A percentile compares a stretch with the other conserved stretches of the same genome.
phyloP scores from a whole-genome alignment of 2,888 invertebrate genomes.

The Lucinisca nassula region DNA sequence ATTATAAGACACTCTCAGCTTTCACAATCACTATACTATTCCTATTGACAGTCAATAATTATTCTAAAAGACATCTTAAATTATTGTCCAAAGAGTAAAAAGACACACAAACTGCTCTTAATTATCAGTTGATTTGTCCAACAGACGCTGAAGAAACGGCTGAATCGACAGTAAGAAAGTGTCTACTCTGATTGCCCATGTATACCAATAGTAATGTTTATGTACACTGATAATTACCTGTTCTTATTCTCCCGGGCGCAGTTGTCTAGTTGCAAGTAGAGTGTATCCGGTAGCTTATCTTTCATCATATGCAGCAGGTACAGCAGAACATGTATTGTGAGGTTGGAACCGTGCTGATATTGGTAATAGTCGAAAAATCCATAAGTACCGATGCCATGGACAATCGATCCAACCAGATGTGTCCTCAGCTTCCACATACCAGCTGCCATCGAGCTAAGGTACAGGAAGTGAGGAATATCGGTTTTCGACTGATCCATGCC shows the following conservation, averaged over 20 bases:
- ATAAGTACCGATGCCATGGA: constrained; percentile 7
- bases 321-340: not conserved
- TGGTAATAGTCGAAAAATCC: not conserved
- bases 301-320: not conserved
- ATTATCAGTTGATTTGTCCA: no score
- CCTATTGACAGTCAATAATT: no score
- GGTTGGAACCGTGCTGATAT: not conserved
- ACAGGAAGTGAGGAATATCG: not conserved
- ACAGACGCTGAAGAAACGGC: no score
- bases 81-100: no score
- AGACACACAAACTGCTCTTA: no score
- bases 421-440: not conserved
- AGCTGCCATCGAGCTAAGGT: not conserved
- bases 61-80: no score
- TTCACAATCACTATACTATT: no score
- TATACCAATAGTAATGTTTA: no score
- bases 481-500: not conserved
- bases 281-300: not conserved
- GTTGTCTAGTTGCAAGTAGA: not conserved
- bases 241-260: not conserved
- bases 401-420: not conserved
- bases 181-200: no score
- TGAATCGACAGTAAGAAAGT: no score
- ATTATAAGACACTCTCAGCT: no score
- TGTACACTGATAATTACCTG: not conserved